These are phyloP conservation scores for Dromaius novaehollandiae DNA, from an alignment of 2,113 vertebrate genomes.

Conservation along the genomic window DNA sequence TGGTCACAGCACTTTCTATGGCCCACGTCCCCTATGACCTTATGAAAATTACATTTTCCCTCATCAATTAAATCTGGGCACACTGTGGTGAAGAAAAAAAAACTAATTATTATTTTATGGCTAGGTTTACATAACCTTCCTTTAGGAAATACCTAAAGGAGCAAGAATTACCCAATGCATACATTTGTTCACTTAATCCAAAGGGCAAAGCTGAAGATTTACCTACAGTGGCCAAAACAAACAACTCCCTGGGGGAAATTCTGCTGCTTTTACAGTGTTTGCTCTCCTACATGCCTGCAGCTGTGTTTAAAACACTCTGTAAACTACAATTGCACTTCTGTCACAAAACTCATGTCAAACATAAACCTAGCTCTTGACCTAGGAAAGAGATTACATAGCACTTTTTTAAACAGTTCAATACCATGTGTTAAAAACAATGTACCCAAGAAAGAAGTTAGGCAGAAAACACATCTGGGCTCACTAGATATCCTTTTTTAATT, in stretches of 20 bases:
- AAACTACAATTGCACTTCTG: background rate
- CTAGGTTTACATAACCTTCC: background rate
- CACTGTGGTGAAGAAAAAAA: background rate
- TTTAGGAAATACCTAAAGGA: background rate
- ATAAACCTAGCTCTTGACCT: background rate
- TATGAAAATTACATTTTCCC: background rate
- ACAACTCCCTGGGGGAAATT: background rate
- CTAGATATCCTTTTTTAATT: background rate
- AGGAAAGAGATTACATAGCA: accelerated
- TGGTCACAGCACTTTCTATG: accelerated
- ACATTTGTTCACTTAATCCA: background rate
- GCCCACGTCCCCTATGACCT: accelerated
- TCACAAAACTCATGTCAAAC: background rate
- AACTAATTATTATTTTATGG: background rate
- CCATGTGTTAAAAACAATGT: accelerated
- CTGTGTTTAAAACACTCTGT: background rate
- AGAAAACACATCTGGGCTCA: background rate
- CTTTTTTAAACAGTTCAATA: background rate
- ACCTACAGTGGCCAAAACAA: constrained; percentile 56
- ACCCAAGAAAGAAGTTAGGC: background rate
- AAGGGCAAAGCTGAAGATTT: constrained; percentile 20
- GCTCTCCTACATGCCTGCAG: background rate
- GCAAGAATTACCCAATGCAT: background rate
- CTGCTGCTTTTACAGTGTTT: background rate
- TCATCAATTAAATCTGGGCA: background rate